Base-by-base conservation (phyloP, 2,797 vertebrate genomes). In the Enteromius treurensis region DNA sequence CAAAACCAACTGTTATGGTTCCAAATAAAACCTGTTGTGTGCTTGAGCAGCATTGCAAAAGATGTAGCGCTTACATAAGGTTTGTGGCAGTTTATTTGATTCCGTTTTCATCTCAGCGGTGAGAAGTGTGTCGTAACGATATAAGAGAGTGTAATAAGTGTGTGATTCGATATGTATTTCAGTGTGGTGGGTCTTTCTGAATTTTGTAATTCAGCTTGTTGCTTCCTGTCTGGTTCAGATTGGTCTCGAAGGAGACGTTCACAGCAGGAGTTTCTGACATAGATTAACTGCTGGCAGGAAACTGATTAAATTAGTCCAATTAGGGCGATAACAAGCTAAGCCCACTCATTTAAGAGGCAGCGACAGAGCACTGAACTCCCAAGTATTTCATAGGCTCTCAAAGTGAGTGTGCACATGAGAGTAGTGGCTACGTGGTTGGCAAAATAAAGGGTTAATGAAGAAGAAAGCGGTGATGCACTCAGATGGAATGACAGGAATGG, bases 241-340 rank as follows among this genome's bases (percentile, higher is more conserved):
- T 85, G 58, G 89, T 91, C 92, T 92, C 91, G 45, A 79, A 14
- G 88, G 92, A 92, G 86, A 89, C 88, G 85, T 89, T 88, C 86
- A 74, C 88, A 90, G 86, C 84, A 84, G 86, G 71, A 86, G 88
- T 91, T 91, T 93, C 89, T 92, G 91, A 91, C 91, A 88, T 88
- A 91, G 92, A 94, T 93, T 90, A 93, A 91, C 91, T 91, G 91
- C 91, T 91, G 90, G 91, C 88, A 88, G 90, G 83, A 80, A 90
- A 91, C 80, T 91, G 92, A 94, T 93, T 90, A 91, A 94, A 94
- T 95, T 91, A 94, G 89, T 91, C 88, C 91, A 93, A 92, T 93
- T 93, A 92, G 86, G 82, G 84, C 85, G 91, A 93, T 94, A 93
- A 94, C 91, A 90, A 92, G 89, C 86, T 55, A 90, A 85, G 88